These are phyloP conservation scores for Ambastaia sidthimunki DNA, from an alignment of 2,797 vertebrate genomes.

Conservation along the genomic window DNA sequence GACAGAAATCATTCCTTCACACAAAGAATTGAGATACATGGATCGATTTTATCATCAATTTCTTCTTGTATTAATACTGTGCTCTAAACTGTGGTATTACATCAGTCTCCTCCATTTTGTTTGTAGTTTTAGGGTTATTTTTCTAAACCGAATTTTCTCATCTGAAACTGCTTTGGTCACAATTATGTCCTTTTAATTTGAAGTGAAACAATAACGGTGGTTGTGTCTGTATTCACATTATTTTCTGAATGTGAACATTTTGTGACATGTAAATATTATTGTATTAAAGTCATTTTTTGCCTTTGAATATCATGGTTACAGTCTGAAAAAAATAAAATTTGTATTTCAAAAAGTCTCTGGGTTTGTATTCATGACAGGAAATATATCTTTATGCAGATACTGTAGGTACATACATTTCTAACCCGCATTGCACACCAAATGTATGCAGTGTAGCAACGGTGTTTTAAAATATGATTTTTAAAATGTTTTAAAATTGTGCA, in stretches of 20 bases:
- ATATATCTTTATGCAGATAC: not conserved
- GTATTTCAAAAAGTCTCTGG: not conserved
- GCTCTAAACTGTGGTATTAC: not conserved
- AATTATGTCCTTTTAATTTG: constrained; percentile 44
- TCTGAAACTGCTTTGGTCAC: constrained; percentile 28
- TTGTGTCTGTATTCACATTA: constrained; percentile 13
- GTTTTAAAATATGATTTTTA: too few relatives aligned
- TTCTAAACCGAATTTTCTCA: constrained; percentile 55
- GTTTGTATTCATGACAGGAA: not conserved
- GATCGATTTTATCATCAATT: not conserved
- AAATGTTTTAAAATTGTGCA: too few relatives aligned
- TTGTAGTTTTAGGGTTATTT: constrained; percentile 27
- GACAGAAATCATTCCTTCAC: constrained; percentile 11
- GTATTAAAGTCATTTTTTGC: constrained; percentile 72
- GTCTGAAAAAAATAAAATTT: constrained; percentile 38
- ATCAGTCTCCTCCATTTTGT: constrained; percentile 27
- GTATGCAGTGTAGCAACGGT: too few relatives aligned
- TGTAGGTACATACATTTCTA: too few relatives aligned
- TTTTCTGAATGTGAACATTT: constrained; percentile 72
- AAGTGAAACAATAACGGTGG: constrained; percentile 69
- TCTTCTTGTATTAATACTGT: not conserved
- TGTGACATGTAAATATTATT: constrained; percentile 73
- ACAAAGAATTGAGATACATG: not conserved
- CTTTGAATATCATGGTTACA: constrained; percentile 80
- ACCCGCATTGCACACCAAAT: too few relatives aligned